These are phyloP conservation scores for Prunella strophiata DNA, from an alignment of 2,797 vertebrate species.

Conservation along the genomic window DNA sequence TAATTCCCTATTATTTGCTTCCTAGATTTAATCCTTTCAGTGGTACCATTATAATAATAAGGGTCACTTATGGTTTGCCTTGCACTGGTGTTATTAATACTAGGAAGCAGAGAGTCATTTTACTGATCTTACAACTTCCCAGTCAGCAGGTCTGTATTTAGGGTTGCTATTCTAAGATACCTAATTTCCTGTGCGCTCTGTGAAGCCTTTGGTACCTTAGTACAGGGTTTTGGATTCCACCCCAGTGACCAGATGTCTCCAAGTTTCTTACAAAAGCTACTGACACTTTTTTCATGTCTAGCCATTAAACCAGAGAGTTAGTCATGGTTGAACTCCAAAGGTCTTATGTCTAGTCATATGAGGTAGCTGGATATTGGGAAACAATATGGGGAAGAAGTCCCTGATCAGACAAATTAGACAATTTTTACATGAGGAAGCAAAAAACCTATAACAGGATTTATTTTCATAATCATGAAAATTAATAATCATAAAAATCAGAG, in stretches of 20 bases:
- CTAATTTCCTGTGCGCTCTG: conserved; percentile 62
- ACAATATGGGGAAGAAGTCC: not conserved
- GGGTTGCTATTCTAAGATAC: conserved; percentile 63
- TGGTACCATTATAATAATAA: not conserved
- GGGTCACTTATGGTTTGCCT: not conserved
- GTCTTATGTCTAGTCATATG: not conserved
- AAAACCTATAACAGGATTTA: not conserved
- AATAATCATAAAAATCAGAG: not conserved
- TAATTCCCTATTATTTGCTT: not conserved
- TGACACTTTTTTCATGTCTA: not conserved
- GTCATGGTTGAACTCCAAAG: not conserved
- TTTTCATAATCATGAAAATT: not conserved
- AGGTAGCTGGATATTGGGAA: not conserved
- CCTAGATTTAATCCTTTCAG: not conserved
- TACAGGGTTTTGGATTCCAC: conserved; percentile 49
- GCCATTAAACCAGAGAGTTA: not conserved
- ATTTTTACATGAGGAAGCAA: not conserved
- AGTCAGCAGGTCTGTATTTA: conserved; percentile 60
- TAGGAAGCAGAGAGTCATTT: not conserved
- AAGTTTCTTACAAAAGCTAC: conserved; percentile 6
- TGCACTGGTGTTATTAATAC: not conserved
- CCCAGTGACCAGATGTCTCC: conserved; percentile 59
- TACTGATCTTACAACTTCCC: conserved; percentile 22
- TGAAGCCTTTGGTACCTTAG: conserved; percentile 46
- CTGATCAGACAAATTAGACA: not conserved